A percentile compares a stretch with the other conserved stretches of the same genome.
Evolutionary conservation across 2,113 vertebrate species (phyloP).

Genomic region (Chaenogobius annularis): DNA sequence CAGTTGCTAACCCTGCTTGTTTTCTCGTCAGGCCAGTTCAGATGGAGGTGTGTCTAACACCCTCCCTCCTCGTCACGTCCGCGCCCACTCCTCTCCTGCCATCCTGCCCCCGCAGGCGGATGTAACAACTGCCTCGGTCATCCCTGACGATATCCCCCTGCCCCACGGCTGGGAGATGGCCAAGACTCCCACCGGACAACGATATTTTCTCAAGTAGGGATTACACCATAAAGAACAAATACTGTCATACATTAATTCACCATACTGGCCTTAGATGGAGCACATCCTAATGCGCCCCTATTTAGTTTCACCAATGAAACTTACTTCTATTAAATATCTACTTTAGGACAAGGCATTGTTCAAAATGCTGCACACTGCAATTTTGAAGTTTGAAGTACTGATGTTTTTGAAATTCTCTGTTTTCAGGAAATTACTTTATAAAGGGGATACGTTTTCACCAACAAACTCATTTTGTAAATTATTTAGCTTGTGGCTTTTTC

Average conservation of each 20-base stretch:
- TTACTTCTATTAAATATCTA: not conserved
- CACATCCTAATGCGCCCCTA: not conserved
- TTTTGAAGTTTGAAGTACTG: not conserved
- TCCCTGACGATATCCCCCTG: constrained; percentile 90
- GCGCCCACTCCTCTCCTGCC: constrained; percentile 93
- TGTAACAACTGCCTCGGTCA: constrained; percentile 78
- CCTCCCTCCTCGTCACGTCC: constrained; percentile 88
- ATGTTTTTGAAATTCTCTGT: not conserved
- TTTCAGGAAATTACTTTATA: not conserved
- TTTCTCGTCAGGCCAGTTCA: constrained; percentile 86
- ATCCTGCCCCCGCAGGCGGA: constrained; percentile 85
- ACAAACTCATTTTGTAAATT: too few relatives aligned
- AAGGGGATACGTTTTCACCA: not conserved
- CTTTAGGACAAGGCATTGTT: not conserved
- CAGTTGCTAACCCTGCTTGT: constrained; percentile 53
- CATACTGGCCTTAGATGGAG: not conserved
- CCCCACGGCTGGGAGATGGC: constrained; percentile 97
- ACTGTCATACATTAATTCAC: not conserved
- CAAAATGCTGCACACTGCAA: not conserved
- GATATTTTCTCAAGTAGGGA: constrained; percentile 96
- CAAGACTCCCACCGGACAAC: constrained; percentile 92
- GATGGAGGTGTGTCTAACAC: constrained; percentile 87
- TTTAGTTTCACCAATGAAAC: not conserved
- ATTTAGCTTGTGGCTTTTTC: too few relatives aligned
- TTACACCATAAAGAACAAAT: not conserved